These are phyloP conservation scores for Phorcus lineatus DNA, from an alignment of 2,888 invertebrate species.

Conservation along the genomic window DNA sequence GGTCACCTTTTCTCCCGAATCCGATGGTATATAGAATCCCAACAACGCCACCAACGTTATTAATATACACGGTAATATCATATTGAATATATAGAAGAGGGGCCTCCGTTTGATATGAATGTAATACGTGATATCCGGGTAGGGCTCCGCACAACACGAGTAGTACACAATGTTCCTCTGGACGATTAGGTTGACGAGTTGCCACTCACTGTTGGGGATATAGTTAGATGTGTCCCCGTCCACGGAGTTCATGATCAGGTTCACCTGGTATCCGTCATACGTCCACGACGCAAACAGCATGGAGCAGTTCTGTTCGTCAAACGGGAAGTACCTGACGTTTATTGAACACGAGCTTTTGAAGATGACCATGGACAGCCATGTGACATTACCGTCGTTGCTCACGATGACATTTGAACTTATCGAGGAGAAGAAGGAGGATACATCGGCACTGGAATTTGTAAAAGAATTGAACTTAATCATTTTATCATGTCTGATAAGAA, in stretches of 20 bases:
- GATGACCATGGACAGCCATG: constrained; percentile 79
- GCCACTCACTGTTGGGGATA: constrained; percentile 93
- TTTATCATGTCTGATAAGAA: no score
- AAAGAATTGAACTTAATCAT: neutral
- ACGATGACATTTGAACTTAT: constrained; percentile 79
- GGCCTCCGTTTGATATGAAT: constrained; percentile 77
- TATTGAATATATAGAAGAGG: constrained; percentile 78
- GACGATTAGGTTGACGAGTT: constrained; percentile 79
- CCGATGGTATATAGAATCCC: constrained; percentile 80
- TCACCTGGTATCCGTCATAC: constrained; percentile 77
- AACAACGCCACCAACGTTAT: constrained; percentile 79
- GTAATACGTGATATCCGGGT: constrained; percentile 77
- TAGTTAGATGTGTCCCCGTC: constrained; percentile 91
- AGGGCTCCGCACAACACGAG: constrained; percentile 76
- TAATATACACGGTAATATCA: constrained; percentile 79
- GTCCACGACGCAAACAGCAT: constrained; percentile 79
- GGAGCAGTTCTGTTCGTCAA: constrained; percentile 79
- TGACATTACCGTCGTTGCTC: constrained; percentile 78
- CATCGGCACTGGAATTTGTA: constrained; percentile 69
- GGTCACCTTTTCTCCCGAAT: constrained; percentile 78
- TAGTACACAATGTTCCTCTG: constrained; percentile 79
- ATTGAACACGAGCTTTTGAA: constrained; percentile 79
- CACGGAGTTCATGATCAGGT: constrained; percentile 77
- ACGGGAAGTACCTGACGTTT: constrained; percentile 79
- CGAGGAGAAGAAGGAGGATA: constrained; percentile 69